Conservation (phyloP, 2,888 invertebrate species). For the Tetranychus piercei region DNA sequence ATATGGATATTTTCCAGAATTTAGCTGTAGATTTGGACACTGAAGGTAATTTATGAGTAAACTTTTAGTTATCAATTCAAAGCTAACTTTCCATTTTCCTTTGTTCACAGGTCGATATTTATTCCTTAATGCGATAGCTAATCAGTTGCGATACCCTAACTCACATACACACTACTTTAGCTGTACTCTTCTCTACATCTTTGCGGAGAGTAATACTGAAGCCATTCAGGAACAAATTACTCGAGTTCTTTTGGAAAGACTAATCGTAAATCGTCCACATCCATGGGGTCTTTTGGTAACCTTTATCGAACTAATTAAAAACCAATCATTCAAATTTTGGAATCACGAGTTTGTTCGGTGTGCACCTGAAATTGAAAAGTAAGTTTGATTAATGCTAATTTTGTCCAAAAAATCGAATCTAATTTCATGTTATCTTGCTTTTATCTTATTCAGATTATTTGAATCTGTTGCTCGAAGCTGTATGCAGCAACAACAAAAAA, state of each 20-base stretch:
- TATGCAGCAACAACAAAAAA: slow-evolving; percentile 14
- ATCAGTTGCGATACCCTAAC: slow-evolving; percentile 95
- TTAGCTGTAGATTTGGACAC: slow-evolving; percentile 92
- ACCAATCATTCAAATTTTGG: slow-evolving; percentile 97
- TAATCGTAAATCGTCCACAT: slow-evolving; percentile 95
- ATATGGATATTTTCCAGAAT: slow-evolving; percentile 99
- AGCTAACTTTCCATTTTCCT: slow-evolving; percentile 6
- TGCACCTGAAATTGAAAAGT: slow-evolving; percentile 98
- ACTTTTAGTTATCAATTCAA: neutral
- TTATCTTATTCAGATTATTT: slow-evolving; percentile 48
- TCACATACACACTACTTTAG: slow-evolving; percentile 99
- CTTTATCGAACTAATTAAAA: slow-evolving; percentile 96
- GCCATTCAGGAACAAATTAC: slow-evolving; percentile 97
- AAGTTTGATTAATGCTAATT: slow-evolving; percentile 35
- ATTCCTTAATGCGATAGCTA: slow-evolving; percentile 94
- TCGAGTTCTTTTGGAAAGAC: slow-evolving; percentile 74
- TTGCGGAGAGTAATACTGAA: slow-evolving; percentile 90
- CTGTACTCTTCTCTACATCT: slow-evolving; percentile 84
- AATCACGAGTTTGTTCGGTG: slow-evolving; percentile 97
- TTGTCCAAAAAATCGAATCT: no score
- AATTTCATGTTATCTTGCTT: neutral
- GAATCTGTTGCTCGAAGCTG: slow-evolving; percentile 79
- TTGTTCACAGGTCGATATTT: slow-evolving; percentile 50
- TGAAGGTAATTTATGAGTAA: slow-evolving; percentile 48
- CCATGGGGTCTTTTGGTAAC: slow-evolving; percentile 98